Conservation (phyloP, 2,888 invertebrate genomes). For the Megalurothrips usitatus region DNA sequence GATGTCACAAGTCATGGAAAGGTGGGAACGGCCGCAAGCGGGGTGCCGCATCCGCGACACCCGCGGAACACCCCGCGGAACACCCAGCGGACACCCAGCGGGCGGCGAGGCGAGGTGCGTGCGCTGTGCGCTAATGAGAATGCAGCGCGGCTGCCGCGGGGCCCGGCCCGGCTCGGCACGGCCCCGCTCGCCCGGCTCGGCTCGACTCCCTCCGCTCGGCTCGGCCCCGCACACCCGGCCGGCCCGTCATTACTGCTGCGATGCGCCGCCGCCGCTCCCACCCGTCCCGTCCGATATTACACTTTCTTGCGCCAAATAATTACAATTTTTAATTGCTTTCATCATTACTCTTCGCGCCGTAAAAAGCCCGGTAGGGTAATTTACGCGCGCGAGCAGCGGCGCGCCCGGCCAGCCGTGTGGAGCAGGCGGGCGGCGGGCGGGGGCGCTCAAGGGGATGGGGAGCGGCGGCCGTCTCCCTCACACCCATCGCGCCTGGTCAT, state of each 20-base stretch:
- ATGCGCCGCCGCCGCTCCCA: conserved; percentile 1
- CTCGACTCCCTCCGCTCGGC: not conserved
- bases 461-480: not conserved
- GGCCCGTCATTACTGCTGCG: not conserved
- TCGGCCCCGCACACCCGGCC: not conserved
- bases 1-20: no score
- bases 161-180: not conserved
- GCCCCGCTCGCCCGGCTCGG: not conserved
- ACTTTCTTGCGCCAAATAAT: conserved; percentile 26
- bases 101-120: not conserved
- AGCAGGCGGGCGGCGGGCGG: not conserved
- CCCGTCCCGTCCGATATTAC: conserved; percentile 24
- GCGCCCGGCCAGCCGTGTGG: not conserved
- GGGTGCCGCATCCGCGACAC: no score
- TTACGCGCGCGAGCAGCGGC: not conserved
- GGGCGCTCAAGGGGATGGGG: not conserved
- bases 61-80: no score
- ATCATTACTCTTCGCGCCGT: conserved; percentile 26
- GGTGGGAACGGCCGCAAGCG: no score
- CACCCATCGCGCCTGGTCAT: not conserved
- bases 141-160: not conserved
- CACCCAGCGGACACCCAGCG: no score
- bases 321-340: conserved; percentile 27
- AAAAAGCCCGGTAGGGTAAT: conserved; percentile 24
- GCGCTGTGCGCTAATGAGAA: no score